A percentile compares a stretch with the other conserved stretches of the same genome.
These are phyloP conservation scores for Petroica traversi DNA, from an alignment of 2,113 vertebrate genomes.

Conservation along the genomic window DNA sequence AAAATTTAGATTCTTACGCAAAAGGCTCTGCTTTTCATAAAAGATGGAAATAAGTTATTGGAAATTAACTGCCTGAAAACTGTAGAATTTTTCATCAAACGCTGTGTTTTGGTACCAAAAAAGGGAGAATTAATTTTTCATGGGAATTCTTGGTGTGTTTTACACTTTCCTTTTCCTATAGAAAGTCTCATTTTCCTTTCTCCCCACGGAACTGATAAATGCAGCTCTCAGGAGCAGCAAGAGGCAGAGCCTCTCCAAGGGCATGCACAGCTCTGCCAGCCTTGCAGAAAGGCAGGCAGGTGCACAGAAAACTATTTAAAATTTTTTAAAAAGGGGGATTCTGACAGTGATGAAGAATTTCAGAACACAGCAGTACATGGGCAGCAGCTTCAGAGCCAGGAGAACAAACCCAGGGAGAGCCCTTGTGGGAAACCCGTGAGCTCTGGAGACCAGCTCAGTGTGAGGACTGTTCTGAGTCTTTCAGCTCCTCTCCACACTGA, in stretches of 20 bases:
- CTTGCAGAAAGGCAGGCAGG: not conserved
- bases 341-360: not conserved
- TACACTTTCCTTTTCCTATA: not conserved
- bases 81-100: not conserved
- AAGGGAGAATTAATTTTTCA: not conserved
- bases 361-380: not conserved
- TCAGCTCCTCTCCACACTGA: not conserved
- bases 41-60: not conserved
- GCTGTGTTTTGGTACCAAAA: not conserved
- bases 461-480: not conserved
- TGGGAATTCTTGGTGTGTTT: not conserved
- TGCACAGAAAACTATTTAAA: not conserved
- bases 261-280: not conserved
- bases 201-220: rapidly evolving
- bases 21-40: not conserved
- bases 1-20: not conserved
- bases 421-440: not conserved
- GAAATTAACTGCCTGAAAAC: not conserved
- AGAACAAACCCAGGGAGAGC: not conserved
- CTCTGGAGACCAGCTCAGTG: not conserved
- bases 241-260: not conserved
- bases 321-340: rapidly evolving
- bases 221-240: not conserved
- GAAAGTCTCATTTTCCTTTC: not conserved
- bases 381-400: not conserved